Base-by-base conservation (phyloP, 2,113 vertebrate genomes). In the Gavia stellata region DNA sequence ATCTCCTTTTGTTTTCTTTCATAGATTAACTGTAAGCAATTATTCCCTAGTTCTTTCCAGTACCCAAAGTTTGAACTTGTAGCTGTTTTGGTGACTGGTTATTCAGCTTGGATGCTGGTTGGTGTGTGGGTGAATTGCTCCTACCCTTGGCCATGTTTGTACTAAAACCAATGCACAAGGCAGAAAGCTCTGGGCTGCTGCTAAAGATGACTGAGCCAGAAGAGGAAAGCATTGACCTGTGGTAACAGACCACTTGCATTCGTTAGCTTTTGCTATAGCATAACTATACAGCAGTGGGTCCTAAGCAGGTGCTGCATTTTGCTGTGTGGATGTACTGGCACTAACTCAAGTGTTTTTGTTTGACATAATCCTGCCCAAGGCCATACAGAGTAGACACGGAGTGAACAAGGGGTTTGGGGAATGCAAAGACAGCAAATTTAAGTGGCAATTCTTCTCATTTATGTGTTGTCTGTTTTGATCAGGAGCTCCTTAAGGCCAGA, bases 201-300 rank as follows among this genome's bases (percentile, higher is more conserved):
- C 66, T 55, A 1, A 10, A 12, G 2, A 1, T 12, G 61, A 2
- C 52, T 63, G 38, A 36, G 42, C 44, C 12, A 36, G 38, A 20
- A 36, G 52, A 31, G 9, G 16, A 73, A 38, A 62, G 53, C 23
- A 4, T 3, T 49, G 58, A 10, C 14, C 45, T 45, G 15, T 42
- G 56, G 29, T 25, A 34, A 45, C 20, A 61, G 52, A 23, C 14
- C n/a, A 7, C 13, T 66, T 16, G 10, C 1, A 4, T 24, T 87
- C 3, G 0, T 28, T 20, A 42, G 33, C 47, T 33, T 78, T n/a
- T 0, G 2, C 47, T 73, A 6, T 4, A 63, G 44, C 9, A 3
- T 52, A 52, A 25, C 34, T 34, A 1, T 12, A 9, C 17, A 44
- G 50, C 50, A 29, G 26, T 12, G 49, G 23, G 23, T 52, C 67